Conservation (phyloP, 2,888 invertebrate species). For the Cephus nigrinus region DNA sequence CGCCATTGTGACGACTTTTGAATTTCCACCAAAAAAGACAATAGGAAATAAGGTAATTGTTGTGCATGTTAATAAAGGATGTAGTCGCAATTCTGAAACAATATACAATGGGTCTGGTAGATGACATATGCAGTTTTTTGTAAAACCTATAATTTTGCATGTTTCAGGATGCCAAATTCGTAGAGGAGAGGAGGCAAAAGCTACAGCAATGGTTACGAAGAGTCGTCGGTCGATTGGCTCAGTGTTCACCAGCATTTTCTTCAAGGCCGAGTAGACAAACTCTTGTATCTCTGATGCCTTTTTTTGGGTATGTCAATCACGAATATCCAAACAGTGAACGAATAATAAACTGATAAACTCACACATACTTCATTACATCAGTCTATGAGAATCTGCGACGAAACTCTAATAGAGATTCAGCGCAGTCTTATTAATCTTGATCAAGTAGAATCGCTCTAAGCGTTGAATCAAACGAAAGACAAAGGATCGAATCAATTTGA, state of each 20-base stretch:
- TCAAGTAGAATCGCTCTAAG: background rate
- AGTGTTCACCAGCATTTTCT: slow-evolving; percentile 79
- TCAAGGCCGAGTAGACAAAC: slow-evolving; percentile 81
- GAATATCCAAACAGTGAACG: background rate
- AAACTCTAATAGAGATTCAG: background rate
- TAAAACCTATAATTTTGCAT: slow-evolving; percentile 5
- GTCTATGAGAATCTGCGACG: background rate
- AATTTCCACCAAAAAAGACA: slow-evolving; percentile 96
- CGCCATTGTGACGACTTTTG: slow-evolving; percentile 81
- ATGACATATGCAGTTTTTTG: slow-evolving; percentile 7
- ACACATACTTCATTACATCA: background rate
- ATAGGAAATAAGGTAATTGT: slow-evolving; percentile 85
- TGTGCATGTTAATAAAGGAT: slow-evolving; percentile 6
- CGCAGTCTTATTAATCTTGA: background rate
- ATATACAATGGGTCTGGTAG: background rate
- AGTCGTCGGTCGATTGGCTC: slow-evolving; percentile 77
- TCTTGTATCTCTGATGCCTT: slow-evolving; percentile 84
- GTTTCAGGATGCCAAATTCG: slow-evolving; percentile 80
- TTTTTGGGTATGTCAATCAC: slow-evolving; percentile 78
- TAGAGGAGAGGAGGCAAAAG: slow-evolving; percentile 86
- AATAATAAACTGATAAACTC: background rate
- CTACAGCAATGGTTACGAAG: slow-evolving; percentile 90
- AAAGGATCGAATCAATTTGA: background rate
- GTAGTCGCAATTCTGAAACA: slow-evolving; percentile 9
- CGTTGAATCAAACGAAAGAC: background rate